Evolutionary conservation across 2,797 vertebrate species (phyloP).

Genomic region (Hipposideros larvatus): DNA sequence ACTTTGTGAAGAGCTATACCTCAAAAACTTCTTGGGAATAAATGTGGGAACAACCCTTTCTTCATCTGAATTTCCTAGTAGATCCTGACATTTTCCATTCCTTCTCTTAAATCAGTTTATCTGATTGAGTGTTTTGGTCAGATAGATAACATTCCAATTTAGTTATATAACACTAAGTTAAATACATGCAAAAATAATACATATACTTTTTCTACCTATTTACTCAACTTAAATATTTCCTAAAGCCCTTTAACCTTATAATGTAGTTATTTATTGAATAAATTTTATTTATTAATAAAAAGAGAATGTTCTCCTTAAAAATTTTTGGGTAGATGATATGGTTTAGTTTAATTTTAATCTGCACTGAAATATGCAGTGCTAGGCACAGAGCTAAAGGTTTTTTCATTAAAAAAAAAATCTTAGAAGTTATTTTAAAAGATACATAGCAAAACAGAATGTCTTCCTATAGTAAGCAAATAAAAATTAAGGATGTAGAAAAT

Average conservation of each 20-base stretch:
- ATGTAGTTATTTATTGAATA: conserved; percentile 47
- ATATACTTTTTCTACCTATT: conserved; percentile 24
- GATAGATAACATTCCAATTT: background rate
- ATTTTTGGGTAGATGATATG: background rate
- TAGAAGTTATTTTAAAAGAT: conserved; percentile 49
- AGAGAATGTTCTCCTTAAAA: background rate
- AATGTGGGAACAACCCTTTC: background rate
- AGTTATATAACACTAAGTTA: conserved; percentile 44
- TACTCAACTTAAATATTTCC: conserved; percentile 52
- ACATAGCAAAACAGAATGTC: conserved; percentile 18
- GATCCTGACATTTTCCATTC: conserved; percentile 21
- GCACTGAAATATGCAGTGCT: background rate
- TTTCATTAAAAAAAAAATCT: conserved; percentile 40
- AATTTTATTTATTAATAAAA: background rate
- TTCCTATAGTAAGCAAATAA: conserved; percentile 34
- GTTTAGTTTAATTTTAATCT: conserved; percentile 50
- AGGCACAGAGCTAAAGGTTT: background rate
- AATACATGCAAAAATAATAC: conserved; percentile 45
- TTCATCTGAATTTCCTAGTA: background rate
- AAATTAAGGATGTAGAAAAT: background rate
- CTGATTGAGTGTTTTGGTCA: conserved; percentile 51
- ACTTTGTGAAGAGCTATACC: conserved; percentile 10
- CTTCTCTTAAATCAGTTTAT: conserved; percentile 9
- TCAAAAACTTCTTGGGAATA: conserved; percentile 31
- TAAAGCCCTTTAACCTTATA: conserved; percentile 6